These are phyloP conservation scores for Scaptomyza parva DNA, from an alignment of 2,888 invertebrate species.

Conservation along the genomic window DNA sequence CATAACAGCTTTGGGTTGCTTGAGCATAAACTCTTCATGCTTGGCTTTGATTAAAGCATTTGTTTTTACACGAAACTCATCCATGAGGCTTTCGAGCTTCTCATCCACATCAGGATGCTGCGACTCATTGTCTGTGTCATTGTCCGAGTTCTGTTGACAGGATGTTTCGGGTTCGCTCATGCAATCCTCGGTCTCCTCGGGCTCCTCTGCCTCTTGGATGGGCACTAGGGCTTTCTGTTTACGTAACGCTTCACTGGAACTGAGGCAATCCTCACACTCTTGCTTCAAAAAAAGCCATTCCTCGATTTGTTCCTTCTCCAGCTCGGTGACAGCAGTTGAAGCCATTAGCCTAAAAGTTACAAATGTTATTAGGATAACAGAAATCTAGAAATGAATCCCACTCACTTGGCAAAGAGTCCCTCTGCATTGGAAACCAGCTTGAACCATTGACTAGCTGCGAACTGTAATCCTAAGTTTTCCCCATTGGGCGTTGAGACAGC, in stretches of 20 bases:
- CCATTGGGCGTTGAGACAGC: constrained; percentile 35
- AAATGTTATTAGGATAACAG: background rate
- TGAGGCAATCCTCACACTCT: constrained; percentile 92
- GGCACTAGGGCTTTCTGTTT: constrained; percentile 82
- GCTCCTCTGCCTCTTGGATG: constrained; percentile 87
- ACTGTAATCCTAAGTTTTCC: constrained; percentile 89
- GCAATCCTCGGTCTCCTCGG: constrained; percentile 87
- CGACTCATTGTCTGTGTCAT: constrained; percentile 85
- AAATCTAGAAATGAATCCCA: background rate
- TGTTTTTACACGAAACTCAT: constrained; percentile 89
- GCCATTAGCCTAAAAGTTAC: constrained; percentile 86
- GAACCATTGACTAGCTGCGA: constrained; percentile 93
- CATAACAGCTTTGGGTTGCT: constrained; percentile 84
- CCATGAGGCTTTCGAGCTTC: constrained; percentile 90
- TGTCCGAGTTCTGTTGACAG: constrained; percentile 83
- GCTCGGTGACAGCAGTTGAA: constrained; percentile 89
- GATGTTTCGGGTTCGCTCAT: constrained; percentile 87
- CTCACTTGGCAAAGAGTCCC: constrained; percentile 89
- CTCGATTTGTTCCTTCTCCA: constrained; percentile 91
- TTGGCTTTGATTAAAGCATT: constrained; percentile 88
- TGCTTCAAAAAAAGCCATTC: constrained; percentile 94
- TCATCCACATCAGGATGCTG: constrained; percentile 90
- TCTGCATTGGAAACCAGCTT: constrained; percentile 94
- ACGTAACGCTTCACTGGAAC: constrained; percentile 82
- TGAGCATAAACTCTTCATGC: constrained; percentile 87